A percentile compares a stretch with the other conserved stretches of the same genome.
Evolutionary conservation across 2,888 invertebrate genomes (phyloP).

Genomic region (Agrypnus murinus): DNA sequence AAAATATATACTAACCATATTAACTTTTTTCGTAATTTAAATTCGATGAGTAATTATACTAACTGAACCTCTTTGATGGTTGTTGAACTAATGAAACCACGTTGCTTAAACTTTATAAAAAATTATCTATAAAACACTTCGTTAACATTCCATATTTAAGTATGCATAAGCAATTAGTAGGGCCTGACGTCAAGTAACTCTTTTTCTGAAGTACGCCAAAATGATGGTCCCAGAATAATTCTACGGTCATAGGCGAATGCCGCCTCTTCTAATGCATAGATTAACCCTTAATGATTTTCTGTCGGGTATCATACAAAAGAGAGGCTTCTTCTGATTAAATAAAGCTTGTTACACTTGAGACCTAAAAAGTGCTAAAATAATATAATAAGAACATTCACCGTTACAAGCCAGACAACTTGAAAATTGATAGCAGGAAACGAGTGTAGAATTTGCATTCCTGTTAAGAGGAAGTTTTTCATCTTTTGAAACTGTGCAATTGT

Average conservation of each 20-base stretch:
- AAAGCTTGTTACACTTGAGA: conserved; percentile 12
- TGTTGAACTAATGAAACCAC: too few relatives aligned
- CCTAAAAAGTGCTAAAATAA: conserved; percentile 10
- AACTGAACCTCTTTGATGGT: too few relatives aligned
- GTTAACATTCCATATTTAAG: conserved; percentile 1
- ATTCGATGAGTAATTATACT: too few relatives aligned
- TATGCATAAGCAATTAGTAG: background rate
- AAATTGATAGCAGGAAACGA: conserved; percentile 41
- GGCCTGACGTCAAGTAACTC: too few relatives aligned
- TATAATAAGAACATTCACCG: conserved; percentile 27
- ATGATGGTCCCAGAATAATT: background rate
- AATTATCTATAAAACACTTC: background rate
- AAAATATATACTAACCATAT: too few relatives aligned
- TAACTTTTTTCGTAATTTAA: too few relatives aligned
- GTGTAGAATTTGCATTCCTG: conserved; percentile 33
- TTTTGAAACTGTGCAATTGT: too few relatives aligned
- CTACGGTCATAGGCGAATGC: background rate
- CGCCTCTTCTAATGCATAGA: background rate
- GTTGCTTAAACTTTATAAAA: too few relatives aligned
- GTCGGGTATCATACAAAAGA: background rate
- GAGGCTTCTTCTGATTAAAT: conserved; percentile 1
- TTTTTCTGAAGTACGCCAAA: too few relatives aligned
- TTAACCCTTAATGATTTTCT: conserved; percentile 10
- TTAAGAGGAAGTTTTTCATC: too few relatives aligned
- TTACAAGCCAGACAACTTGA: conserved; percentile 34